Conservation (phyloP, 2,888 invertebrate species). For the Acrocyrtus sp. region DNA sequence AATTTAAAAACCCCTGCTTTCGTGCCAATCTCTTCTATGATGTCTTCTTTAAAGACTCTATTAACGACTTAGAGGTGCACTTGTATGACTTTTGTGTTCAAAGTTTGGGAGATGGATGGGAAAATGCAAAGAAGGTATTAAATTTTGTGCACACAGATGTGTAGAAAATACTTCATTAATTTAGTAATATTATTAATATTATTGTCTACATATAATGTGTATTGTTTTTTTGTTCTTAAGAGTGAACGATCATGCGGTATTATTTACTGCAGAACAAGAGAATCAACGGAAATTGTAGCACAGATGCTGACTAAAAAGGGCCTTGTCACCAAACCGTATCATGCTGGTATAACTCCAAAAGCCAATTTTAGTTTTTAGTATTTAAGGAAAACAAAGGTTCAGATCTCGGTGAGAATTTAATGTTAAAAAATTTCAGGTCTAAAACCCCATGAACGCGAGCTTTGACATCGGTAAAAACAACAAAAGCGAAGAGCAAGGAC, state of each 20-base stretch:
- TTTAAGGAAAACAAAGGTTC: no score
- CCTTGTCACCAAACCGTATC: slow-evolving; percentile 84
- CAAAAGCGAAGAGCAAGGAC: slow-evolving; percentile 71
- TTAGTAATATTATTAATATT: slow-evolving; percentile 8
- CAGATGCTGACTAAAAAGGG: slow-evolving; percentile 78
- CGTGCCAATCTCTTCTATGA: slow-evolving; percentile 95
- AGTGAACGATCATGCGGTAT: slow-evolving; percentile 79
- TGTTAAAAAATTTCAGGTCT: no score
- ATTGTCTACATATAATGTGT: not conserved
- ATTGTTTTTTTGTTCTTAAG: slow-evolving; percentile 45
- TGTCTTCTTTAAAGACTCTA: slow-evolving; percentile 85
- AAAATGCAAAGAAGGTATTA: slow-evolving; percentile 63
- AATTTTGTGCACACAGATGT: slow-evolving; percentile 26
- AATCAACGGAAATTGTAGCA: slow-evolving; percentile 88
- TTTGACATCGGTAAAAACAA: no score
- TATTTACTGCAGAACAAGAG: slow-evolving; percentile 93
- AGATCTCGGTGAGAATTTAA: no score
- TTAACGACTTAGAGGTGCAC: slow-evolving; percentile 84
- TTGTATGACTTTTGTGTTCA: slow-evolving; percentile 78
- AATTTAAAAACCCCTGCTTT: slow-evolving; percentile 89
- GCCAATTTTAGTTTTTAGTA: no score
- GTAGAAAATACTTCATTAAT: slow-evolving; percentile 3
- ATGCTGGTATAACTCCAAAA: no score
- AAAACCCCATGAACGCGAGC: no score
- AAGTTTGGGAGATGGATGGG: slow-evolving; percentile 72